Percentiles rank a stretch among this genome's conserved stretches.
Conservation (phyloP, 2,888 invertebrate genomes). For the Leucophora obtusa region DNA sequence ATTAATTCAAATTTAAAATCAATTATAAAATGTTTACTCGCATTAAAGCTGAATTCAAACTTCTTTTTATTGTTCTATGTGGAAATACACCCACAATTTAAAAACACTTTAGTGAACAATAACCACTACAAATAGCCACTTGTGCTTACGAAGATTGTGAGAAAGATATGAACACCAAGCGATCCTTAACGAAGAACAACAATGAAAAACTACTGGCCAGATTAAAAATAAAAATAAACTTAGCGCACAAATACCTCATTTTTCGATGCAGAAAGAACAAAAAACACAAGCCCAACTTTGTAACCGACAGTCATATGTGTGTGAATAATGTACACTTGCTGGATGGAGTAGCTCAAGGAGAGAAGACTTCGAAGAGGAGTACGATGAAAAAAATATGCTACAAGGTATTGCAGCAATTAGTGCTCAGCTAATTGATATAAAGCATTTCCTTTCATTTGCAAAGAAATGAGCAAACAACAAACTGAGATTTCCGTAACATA, state of each 20-base stretch:
- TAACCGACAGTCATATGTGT: slow-evolving; percentile 12
- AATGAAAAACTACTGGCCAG: background rate
- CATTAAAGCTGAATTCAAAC: too few species aligned
- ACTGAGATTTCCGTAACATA: slow-evolving; percentile 57
- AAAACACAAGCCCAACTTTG: background rate
- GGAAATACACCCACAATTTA: background rate
- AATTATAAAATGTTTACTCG: too few species aligned
- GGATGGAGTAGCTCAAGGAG: background rate
- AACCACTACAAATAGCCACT: slow-evolving; percentile 28
- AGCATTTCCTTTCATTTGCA: slow-evolving; percentile 77
- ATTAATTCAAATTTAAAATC: too few species aligned
- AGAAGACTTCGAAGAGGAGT: slow-evolving; percentile 7
- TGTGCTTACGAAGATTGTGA: slow-evolving; percentile 24
- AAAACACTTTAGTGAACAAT: slow-evolving; percentile 9
- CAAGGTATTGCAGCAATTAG: slow-evolving; percentile 79
- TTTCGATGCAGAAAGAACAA: background rate
- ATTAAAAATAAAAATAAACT: background rate
- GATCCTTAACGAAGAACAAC: slow-evolving; percentile 23
- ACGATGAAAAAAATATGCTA: slow-evolving; percentile 70
- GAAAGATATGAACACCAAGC: slow-evolving; percentile 20
- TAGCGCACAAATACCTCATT: background rate
- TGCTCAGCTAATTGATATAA: slow-evolving; percentile 79
- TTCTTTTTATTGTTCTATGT: too few species aligned
- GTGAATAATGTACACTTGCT: slow-evolving; percentile 23
- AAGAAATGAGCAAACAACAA: slow-evolving; percentile 36